phyloP scores from a whole-genome alignment of 2,888 invertebrate species.

The Macroteleia sp. region DNA sequence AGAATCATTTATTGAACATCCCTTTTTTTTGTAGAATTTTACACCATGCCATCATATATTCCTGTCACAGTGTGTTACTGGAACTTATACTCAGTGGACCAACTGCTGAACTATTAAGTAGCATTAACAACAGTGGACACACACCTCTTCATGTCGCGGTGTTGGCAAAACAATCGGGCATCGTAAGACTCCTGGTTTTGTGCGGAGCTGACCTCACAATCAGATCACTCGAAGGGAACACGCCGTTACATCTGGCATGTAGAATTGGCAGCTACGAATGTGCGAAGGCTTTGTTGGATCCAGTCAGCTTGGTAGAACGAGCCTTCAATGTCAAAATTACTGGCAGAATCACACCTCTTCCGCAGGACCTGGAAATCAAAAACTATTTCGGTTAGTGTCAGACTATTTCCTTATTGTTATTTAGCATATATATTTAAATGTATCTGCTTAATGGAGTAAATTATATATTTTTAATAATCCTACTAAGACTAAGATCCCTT shows the following conservation, averaged over 20 bases:
- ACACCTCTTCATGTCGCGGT: conserved; percentile 95
- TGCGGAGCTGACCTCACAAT: conserved; percentile 88
- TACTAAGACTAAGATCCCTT: too few relatives aligned
- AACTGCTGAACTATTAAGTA: conserved; percentile 90
- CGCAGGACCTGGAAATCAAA: conserved; percentile 89
- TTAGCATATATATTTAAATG: too few relatives aligned
- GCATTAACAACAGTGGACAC: conserved; percentile 91
- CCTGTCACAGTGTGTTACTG: conserved; percentile 89
- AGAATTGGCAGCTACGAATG: conserved; percentile 88
- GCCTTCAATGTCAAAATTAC: conserved; percentile 58
- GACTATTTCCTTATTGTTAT: too few relatives aligned
- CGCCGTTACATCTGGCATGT: conserved; percentile 93
- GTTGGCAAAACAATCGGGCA: conserved; percentile 89
- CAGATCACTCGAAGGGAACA: conserved; percentile 91
- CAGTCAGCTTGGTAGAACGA: conserved; percentile 85
- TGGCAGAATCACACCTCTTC: conserved; percentile 81
- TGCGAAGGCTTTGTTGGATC: conserved; percentile 89
- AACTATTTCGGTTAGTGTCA: conserved; percentile 93
- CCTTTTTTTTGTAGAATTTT: conserved; percentile 90
- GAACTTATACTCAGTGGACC: conserved; percentile 91
- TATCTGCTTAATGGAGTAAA: too few relatives aligned
- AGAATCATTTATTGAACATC: too few relatives aligned
- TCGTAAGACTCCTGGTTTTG: conserved; percentile 90
- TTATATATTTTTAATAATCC: too few relatives aligned
- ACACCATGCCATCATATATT: conserved; percentile 93